phyloP scores from a whole-genome alignment of 2,888 invertebrate species.

The Allygus modestus region DNA sequence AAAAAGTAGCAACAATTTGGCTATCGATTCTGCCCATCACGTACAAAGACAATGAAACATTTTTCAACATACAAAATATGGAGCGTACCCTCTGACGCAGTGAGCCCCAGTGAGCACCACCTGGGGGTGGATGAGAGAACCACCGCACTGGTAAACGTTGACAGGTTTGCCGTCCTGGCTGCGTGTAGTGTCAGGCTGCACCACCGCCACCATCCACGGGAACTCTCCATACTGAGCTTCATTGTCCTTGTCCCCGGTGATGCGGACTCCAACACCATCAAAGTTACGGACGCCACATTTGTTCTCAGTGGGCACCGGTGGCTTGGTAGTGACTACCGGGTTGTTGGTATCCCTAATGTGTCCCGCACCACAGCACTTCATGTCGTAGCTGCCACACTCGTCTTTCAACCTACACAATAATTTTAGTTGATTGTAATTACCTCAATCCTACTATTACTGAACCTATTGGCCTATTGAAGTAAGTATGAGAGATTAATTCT shows the following conservation, averaged over 20 bases:
- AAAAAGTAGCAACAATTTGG: no score
- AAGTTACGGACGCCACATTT: slow-evolving; percentile 36
- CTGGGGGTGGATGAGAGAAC: slow-evolving; percentile 85
- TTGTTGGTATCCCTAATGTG: neutral
- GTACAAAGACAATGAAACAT: no score
- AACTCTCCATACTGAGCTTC: slow-evolving; percentile 89
- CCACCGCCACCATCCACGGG: slow-evolving; percentile 87
- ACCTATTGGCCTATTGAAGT: no score
- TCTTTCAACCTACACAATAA: neutral
- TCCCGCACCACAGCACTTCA: slow-evolving; percentile 11
- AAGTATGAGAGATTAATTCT: no score
- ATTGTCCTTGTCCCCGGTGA: slow-evolving; percentile 78
- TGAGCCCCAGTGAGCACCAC: slow-evolving; percentile 91
- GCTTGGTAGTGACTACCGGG: neutral
- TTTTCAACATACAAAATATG: no score
- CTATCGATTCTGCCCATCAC: no score
- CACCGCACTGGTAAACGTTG: slow-evolving; percentile 87
- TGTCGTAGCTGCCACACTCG: slow-evolving; percentile 17
- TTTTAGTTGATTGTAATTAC: neutral
- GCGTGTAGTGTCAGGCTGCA: slow-evolving; percentile 77
- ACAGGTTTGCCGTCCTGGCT: slow-evolving; percentile 76
- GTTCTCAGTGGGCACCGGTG: neutral
- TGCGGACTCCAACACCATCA: slow-evolving; percentile 73
- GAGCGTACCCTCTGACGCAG: slow-evolving; percentile 81
- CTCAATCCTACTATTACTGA: no score